Evolutionary conservation across 2,888 invertebrate species (phyloP), one percentile per base, ranked within the genome.

Genomic region (Rutpela maculata): DNA sequence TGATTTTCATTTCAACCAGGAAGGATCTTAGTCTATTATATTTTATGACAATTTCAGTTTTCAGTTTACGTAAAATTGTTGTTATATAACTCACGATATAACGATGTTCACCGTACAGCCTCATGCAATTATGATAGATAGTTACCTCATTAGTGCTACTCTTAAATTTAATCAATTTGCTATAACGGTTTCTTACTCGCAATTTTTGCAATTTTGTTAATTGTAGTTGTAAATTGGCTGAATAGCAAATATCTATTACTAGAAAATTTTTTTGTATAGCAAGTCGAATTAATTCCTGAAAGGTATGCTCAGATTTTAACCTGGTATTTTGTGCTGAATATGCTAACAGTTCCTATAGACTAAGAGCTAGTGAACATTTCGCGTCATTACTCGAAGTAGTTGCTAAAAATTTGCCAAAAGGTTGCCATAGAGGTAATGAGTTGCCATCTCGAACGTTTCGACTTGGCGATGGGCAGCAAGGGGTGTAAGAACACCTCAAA

Each of bases 101-200:
- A 59, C 18, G 59, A 59, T 59, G 59, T 59, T 22, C 22, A 11
- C 5, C 59, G 59, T 59, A 59, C 22, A 11, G 19, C 59, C 10
- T 59, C 59, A n/a, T n/a, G n/a, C n/a, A 59, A 22, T 22, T 59
- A 19, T 59, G 59, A 59, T 59, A 59, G 59, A 11, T 59, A 5
- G 11, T 18, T 59, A 59, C 19, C 59, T 59, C 22, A 59, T 59
- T 59, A 19, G 59, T 19, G 18, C 18, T 59, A 2, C 18, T 22
- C 10, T 59, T 59, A 9, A 19, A 59, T 59, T 59, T 59, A 59
- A 18, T 59, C 59, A n/a, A 50, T 50, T 50, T 50, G 50, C 15
- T 4, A 50, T 50, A 50, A 50, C 50, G 50, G 50, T 50, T n/a
- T 50, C 50, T 50, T 50, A 50, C n/a, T 50, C 1, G 50, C n/a